Conservation (phyloP, 2,797 vertebrate species). For the Anniella stebbinsi region DNA sequence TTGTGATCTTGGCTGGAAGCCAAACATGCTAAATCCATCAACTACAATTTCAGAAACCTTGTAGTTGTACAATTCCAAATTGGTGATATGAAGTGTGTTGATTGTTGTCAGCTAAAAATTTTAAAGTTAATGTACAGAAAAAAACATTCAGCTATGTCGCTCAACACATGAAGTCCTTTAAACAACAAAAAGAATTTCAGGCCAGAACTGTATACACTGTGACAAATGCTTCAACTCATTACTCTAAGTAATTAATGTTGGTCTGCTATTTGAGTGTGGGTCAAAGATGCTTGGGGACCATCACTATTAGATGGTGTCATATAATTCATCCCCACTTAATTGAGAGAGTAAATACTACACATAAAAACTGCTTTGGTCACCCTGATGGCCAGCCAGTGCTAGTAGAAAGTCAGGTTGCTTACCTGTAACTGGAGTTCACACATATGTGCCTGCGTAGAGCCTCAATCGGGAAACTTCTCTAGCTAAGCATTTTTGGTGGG, state of each 20-base stretch:
- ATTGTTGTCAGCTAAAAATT: constrained; percentile 7
- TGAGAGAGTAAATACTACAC: neutral
- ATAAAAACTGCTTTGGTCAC: too few species aligned
- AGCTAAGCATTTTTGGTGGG: too few species aligned
- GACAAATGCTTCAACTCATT: neutral
- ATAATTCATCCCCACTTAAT: neutral
- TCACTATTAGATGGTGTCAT: neutral
- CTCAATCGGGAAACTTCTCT: too few species aligned
- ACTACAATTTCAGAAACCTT: constrained; percentile 45
- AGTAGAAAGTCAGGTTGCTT: too few species aligned
- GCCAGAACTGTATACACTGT: neutral
- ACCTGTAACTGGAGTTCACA: too few species aligned
- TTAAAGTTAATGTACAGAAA: constrained; percentile 1
- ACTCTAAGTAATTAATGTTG: neutral
- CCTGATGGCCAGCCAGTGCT: too few species aligned
- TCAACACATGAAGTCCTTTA: neutral
- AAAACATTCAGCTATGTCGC: neutral
- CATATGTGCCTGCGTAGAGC: too few species aligned
- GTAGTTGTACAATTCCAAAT: neutral
- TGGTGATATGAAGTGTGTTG: constrained; percentile 2
- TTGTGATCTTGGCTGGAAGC: constrained; percentile 45
- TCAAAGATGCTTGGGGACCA: neutral
- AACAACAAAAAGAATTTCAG: neutral
- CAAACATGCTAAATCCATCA: constrained; percentile 35
- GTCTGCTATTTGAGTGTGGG: neutral